Base-by-base conservation (phyloP, 2,113 vertebrate species). In the Istiophorus platypterus region DNA sequence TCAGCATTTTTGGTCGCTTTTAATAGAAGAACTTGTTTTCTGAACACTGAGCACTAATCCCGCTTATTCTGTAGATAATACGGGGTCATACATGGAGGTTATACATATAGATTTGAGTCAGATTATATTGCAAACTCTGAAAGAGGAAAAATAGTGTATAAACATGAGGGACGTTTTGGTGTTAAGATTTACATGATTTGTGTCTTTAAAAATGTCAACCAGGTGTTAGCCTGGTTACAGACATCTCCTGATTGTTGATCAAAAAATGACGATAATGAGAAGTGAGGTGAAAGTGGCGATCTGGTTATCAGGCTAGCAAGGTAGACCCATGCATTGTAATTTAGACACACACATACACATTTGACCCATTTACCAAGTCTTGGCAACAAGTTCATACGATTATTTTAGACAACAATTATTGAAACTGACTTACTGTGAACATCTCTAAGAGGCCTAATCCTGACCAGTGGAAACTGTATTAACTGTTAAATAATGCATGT, bases 321-420 rank as follows among this genome's bases (percentile, higher is more conserved):
- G 52, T n/a, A 2, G 47, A 27, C 39, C 12, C 2, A 20, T 47
- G 27, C 10, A 7, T 34, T 14, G 18, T 47, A 29, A 72, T 45
- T 22, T 15, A 63, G 4, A 31, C 20, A 49, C 2, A 8, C 24
- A 22, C 14, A 10, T 15, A n/a, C n/a, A 65, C 57, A 49, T 56
- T 76, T 58, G 77, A 73, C 52, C 63, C 37, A 73, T 72, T 73
- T 69, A 76, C 14, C 17, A 24, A 62, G 63, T 57, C 47, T 56
- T 58, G 63, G 31, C 41, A 62, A 61, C 37, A 72, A 15, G 42
- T 41, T 63, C 37, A 24, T 7, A 64, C 18, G 20, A 78, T 39
- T 71, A 52, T 62, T 80, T 59, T 45, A 56, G 62, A 47, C 64
- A 75, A 67, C 66, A 78, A 64, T 76, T 71, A 80, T 54, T 79